phyloP scores from a whole-genome alignment of 2,888 invertebrate genomes.

The Lasioglossum marginatum region DNA sequence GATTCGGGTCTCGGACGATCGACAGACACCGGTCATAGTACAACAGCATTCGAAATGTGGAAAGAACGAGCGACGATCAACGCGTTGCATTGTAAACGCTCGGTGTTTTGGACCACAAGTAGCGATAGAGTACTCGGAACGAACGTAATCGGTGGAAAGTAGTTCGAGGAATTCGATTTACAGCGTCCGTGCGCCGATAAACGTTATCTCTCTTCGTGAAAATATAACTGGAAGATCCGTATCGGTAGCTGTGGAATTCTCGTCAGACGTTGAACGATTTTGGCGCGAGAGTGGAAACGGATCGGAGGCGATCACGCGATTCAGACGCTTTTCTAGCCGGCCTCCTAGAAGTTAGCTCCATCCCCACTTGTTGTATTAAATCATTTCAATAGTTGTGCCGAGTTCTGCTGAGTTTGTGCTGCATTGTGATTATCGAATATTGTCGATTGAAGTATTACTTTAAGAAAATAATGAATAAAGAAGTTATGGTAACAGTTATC shows the following conservation, averaged over 20 bases:
- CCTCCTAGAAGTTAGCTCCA: too few relatives aligned
- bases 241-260: slow-evolving; percentile 15
- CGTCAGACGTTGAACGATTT: not conserved
- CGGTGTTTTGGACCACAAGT: not conserved
- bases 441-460: too few relatives aligned
- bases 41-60: too few relatives aligned
- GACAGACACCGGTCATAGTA: not conserved
- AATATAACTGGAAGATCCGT: not conserved
- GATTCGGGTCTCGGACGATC: not conserved
- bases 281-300: not conserved
- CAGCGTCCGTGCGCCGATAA: not conserved
- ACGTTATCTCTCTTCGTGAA: slow-evolving; percentile 29
- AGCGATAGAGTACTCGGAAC: not conserved
- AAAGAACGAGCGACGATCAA: not conserved
- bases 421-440: too few relatives aligned
- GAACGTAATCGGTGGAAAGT: slow-evolving; percentile 7
- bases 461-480: too few relatives aligned
- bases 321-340: not conserved
- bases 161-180: slow-evolving; percentile 6
- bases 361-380: too few relatives aligned
- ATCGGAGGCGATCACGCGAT: not conserved
- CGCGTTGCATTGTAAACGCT: not conserved
- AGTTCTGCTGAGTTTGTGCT: too few relatives aligned
- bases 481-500: too few relatives aligned
- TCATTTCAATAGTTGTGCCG: too few relatives aligned